Percentiles rank a stretch among this genome's conserved stretches.
Evolutionary conservation across 92 coral and sea anemone genomes (phyloP).

Genomic region (Epizoanthus rinbou): DNA sequence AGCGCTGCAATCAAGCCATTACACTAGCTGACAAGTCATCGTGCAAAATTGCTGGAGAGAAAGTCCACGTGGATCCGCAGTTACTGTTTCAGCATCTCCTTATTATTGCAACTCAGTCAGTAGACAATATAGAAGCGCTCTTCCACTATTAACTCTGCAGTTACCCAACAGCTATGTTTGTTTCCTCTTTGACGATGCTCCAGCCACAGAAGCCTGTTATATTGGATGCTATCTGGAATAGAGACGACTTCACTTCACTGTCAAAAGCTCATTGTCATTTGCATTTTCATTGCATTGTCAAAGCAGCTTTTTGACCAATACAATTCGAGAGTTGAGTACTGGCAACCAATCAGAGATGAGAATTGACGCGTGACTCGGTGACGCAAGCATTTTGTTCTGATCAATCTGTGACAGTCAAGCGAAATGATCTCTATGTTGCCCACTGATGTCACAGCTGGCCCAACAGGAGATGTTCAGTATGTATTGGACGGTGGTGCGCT

Average conservation of each 20-base stretch:
- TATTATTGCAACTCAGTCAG: conserved; percentile 28
- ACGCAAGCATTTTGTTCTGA: too few species aligned
- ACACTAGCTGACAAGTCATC: conserved; percentile 45
- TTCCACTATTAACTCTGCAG: conserved; percentile 39
- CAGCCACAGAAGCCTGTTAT: neutral
- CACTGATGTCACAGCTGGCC: conserved; percentile 41
- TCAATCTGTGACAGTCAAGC: too few species aligned
- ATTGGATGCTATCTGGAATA: too few species aligned
- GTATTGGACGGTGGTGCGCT: conserved; percentile 58
- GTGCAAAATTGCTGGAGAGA: conserved; percentile 41
- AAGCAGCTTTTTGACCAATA: too few species aligned
- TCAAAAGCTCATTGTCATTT: too few species aligned
- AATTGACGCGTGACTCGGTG: too few species aligned
- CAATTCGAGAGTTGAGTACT: too few species aligned
- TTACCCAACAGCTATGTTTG: conserved; percentile 48
- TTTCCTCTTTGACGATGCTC: conserved; percentile 38
- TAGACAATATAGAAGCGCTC: conserved; percentile 29
- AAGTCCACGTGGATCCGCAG: conserved; percentile 50
- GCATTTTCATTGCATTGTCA: too few species aligned
- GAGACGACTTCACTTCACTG: too few species aligned
- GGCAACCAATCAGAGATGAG: too few species aligned
- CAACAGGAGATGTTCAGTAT: too few species aligned
- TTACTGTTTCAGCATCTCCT: conserved; percentile 44
- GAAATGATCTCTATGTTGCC: too few species aligned
- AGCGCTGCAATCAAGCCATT: conserved; percentile 36